Conservation (phyloP, 2,797 vertebrate genomes). For the Cossypha polioptera region DNA sequence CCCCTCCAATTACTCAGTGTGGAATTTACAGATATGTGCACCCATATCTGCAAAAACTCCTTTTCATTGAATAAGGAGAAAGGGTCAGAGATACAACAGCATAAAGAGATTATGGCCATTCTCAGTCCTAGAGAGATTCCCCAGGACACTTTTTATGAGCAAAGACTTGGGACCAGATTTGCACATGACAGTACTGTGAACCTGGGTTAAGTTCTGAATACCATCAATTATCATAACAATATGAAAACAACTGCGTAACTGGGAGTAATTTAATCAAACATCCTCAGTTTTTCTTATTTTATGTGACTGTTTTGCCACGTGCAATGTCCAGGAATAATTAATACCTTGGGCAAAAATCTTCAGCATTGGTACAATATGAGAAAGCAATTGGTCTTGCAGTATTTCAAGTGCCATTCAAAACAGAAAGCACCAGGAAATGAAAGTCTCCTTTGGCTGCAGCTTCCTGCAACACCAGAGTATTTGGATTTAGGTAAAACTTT, state of each 20-base stretch:
- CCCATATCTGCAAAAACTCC: not conserved
- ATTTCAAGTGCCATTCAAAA: not conserved
- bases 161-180: slow-evolving; percentile 9
- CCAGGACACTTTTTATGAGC: not conserved
- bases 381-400: not conserved
- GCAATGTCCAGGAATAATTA: not conserved
- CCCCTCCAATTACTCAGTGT: not conserved
- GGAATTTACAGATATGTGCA: not conserved
- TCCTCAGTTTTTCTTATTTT: not conserved
- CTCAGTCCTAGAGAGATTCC: not conserved
- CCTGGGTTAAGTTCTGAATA: slow-evolving; percentile 7
- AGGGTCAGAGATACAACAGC: not conserved
- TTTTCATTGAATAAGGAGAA: not conserved
- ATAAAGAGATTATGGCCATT: slow-evolving; percentile 10
- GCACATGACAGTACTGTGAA: not conserved
- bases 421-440: not conserved
- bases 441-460: not conserved
- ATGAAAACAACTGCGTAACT: not conserved
- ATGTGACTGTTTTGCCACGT: not conserved
- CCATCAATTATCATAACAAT: slow-evolving; percentile 27
- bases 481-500: not conserved
- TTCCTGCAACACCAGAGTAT: not conserved
- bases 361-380: not conserved
- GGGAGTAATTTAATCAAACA: slow-evolving; percentile 26
- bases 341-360: not conserved